Evolutionary conservation across 2,888 invertebrate genomes (phyloP), one percentile per base, ranked within the genome.

Genomic region (Meteorus cinctellus): DNA sequence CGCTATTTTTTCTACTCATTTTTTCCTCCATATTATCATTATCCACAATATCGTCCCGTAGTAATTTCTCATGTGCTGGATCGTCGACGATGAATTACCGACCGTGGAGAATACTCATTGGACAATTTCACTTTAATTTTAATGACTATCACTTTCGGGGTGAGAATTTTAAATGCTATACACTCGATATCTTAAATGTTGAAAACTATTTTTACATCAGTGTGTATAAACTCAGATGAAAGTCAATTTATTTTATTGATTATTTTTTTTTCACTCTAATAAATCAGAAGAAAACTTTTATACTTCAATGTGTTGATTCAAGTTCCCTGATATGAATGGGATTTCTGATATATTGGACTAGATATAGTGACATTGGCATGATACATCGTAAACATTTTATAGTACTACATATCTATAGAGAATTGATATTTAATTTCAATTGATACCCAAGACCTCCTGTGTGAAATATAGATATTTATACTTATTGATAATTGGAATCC

Each of bases 401-500:
- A 41, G 1, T 0, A 41, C n/a, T 6, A 55, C n/a, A 24, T 19
- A 19, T 19, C 1, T 55, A 55, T 24, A 8, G 8, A 19, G n/a
- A 24, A 5, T 8, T 1, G n/a, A 5, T 55, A 19, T 19, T 55
- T 19, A 24, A 55, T 55, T 55, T 24, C 19, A 19, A n/a, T 24
- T 55, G 4, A 55, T 55, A 55, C 0, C 8, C 41, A 41, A 12
- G 8, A 41, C 8, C 12, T 12, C 12, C 1, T 55, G n/a, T 4
- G 10, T 19, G 1, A 19, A 1, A 4, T 4, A 19, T 55, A n/a
- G 8, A n/a, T 19, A n/a, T 55, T 55, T 24, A 4, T 24, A 19
- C 19, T 19, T 24, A 36, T 36, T 19, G 16, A 10, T 19, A 19
- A 65, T 36, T 34, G 10, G 29, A 78, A 82, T 80, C 79, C 72